phyloP scores from a whole-genome alignment of 2,888 invertebrate genomes.

The Heliconius ismenius region DNA sequence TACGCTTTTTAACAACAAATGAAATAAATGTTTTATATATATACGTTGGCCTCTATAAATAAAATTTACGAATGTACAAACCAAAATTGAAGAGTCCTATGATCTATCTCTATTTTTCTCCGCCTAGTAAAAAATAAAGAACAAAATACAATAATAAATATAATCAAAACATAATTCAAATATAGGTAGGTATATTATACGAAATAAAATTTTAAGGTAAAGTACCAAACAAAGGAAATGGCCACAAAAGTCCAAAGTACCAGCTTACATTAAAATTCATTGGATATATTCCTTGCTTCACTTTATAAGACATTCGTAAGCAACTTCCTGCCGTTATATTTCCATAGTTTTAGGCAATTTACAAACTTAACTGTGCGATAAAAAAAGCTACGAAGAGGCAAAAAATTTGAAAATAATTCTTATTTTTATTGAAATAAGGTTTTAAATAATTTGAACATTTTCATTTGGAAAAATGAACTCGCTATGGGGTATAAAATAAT shows the following conservation, averaged over 20 bases:
- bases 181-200: not conserved
- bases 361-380: constrained; percentile 35
- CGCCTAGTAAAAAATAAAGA: not conserved
- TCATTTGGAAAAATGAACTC: constrained; percentile 3
- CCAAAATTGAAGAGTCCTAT: too few species aligned
- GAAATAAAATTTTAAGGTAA: constrained; percentile 21
- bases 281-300: constrained; percentile 46
- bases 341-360: constrained; percentile 62
- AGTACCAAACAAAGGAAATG: constrained; percentile 48
- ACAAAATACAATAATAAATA: not conserved
- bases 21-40: too few species aligned
- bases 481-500: constrained; percentile 60
- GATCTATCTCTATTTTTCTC: too few species aligned
- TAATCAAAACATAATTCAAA: not conserved
- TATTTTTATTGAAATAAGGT: constrained; percentile 29
- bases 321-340: constrained; percentile 74
- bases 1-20: too few species aligned
- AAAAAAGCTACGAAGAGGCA: not conserved
- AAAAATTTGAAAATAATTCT: constrained; percentile 30
- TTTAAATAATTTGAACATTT: not conserved
- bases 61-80: too few species aligned
- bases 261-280: constrained; percentile 70
- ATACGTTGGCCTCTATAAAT: too few species aligned
- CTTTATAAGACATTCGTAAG: constrained; percentile 75
- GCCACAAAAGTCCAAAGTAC: constrained; percentile 38